A percentile compares a stretch with the other conserved stretches of the same genome.
These are phyloP conservation scores for Caenorhabditis sp. DNA, from an alignment of 2,888 invertebrate species.

Conservation along the genomic window DNA sequence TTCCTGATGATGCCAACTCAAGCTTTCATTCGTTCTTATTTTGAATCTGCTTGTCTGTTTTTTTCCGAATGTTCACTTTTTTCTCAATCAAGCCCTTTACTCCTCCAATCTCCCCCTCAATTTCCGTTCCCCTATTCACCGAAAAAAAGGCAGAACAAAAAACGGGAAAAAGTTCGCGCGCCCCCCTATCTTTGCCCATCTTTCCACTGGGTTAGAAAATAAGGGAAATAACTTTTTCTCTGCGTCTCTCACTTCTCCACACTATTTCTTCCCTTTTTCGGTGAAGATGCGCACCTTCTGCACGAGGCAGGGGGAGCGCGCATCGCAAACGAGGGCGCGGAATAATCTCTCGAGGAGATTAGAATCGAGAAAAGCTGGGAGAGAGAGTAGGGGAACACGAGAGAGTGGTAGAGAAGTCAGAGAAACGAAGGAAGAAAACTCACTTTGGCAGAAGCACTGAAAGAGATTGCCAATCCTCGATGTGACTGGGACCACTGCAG, in stretches of 20 bases:
- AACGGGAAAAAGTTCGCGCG: constrained; percentile 21
- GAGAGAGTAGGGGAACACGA: constrained; percentile 2
- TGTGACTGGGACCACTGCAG: constrained; percentile 86
- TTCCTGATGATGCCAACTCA: too few relatives aligned
- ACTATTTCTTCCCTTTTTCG: neutral
- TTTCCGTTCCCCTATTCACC: constrained; percentile 13
- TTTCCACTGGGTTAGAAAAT: constrained; percentile 9
- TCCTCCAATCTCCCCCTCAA: constrained; percentile 9
- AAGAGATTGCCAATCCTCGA: constrained; percentile 95
- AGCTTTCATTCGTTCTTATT: too few relatives aligned
- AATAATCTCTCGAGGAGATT: constrained; percentile 44
- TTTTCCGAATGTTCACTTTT: neutral
- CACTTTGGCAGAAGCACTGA: constrained; percentile 91
- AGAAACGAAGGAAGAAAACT: constrained; percentile 40
- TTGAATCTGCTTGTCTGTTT: too few relatives aligned
- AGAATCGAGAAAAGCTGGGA: neutral
- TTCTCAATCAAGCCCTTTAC: neutral
- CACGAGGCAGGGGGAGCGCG: too few relatives aligned
- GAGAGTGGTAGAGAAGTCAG: constrained; percentile 10
- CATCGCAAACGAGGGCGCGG: constrained; percentile 6
- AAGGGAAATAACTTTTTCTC: constrained; percentile 6
- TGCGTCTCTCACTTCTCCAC: constrained; percentile 25
- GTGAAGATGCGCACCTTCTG: too few relatives aligned
- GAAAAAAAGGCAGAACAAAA: too few relatives aligned
- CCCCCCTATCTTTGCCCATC: constrained; percentile 23